These are phyloP conservation scores for Neogale vison DNA, from an alignment of 2,113 vertebrate species.

Conservation along the genomic window DNA sequence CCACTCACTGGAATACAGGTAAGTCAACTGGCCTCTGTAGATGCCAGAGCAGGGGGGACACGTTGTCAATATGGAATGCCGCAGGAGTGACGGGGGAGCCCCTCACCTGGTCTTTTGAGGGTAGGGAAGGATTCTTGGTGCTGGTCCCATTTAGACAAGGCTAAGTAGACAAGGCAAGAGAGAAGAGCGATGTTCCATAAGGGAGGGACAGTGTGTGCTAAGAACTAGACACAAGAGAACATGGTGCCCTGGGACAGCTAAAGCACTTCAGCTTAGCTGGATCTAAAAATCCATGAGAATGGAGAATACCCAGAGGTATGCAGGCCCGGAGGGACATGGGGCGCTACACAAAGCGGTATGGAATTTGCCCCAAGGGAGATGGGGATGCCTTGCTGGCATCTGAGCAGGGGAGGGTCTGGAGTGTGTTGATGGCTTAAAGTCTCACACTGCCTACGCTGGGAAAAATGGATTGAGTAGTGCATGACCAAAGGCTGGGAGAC, in stretches of 20 bases:
- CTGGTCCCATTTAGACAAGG: not conserved
- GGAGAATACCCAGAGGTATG: not conserved
- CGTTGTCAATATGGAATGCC: not conserved
- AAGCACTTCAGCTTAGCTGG: not conserved
- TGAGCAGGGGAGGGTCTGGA: not conserved
- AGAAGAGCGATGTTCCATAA: not conserved
- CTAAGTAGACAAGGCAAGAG: not conserved
- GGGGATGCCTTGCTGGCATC: not conserved
- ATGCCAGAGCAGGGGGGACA: not conserved
- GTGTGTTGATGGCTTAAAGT: not conserved
- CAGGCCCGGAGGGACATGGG: rapidly evolving
- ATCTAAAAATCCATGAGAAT: not conserved
- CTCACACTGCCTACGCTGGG: not conserved
- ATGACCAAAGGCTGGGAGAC: not conserved
- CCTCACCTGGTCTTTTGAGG: not conserved
- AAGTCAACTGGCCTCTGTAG: not conserved
- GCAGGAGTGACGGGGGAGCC: not conserved
- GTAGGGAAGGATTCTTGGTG: not conserved
- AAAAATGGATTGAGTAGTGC: not conserved
- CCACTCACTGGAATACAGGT: not conserved
- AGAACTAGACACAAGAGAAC: not conserved
- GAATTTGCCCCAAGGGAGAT: not conserved
- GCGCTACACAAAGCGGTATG: not conserved
- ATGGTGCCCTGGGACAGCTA: not conserved
- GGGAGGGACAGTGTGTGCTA: not conserved